phyloP scores from a whole-genome alignment of 2,113 vertebrate species.

The Sphyrna mokarran region DNA sequence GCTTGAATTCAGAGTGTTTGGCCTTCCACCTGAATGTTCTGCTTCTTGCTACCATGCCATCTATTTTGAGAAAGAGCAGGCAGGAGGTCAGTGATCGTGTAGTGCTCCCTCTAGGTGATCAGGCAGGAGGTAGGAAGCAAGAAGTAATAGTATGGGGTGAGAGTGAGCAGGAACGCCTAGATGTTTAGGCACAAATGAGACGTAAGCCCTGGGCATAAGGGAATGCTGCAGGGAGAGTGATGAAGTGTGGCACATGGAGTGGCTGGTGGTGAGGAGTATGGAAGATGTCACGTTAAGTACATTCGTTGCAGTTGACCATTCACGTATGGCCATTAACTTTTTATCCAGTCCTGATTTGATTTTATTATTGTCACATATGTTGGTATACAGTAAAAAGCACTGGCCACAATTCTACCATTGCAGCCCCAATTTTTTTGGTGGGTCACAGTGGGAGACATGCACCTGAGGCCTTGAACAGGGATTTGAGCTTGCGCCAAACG shows the following conservation, averaged over 20 bases:
- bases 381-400: too few relatives aligned
- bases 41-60: neutral
- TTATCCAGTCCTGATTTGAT: neutral
- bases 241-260: neutral
- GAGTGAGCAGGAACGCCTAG: neutral
- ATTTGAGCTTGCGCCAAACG: too few relatives aligned
- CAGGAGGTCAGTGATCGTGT: too few relatives aligned
- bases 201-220: neutral
- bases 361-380: too few relatives aligned
- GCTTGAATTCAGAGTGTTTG: neutral
- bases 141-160: neutral
- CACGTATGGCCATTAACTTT: neutral
- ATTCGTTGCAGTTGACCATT: neutral
- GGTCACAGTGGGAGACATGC: too few relatives aligned
- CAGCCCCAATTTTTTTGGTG: too few relatives aligned
- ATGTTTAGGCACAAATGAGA: neutral
- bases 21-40: neutral
- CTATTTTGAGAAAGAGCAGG: neutral
- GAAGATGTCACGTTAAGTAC: neutral
- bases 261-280: neutral
- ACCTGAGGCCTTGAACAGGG: too few relatives aligned
- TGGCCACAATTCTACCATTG: too few relatives aligned
- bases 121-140: neutral
- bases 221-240: too few relatives aligned
- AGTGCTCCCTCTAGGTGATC: neutral